Evolutionary conservation across 2,888 invertebrate species (phyloP).

Genomic region (Adela reaumurella): DNA sequence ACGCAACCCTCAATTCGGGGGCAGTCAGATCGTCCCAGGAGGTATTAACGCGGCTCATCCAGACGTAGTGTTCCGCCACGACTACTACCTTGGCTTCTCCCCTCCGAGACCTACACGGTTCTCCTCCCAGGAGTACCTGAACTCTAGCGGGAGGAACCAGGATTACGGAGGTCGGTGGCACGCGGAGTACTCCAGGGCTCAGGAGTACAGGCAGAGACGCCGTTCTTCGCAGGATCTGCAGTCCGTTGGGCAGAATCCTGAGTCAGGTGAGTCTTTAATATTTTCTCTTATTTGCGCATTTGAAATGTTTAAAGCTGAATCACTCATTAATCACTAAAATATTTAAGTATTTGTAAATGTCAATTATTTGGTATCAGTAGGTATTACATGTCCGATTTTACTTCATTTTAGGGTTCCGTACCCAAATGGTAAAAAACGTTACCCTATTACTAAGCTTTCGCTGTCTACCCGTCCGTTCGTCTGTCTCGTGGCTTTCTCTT

Average conservation of each 20-base stretch:
- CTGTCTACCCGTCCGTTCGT: too few relatives aligned
- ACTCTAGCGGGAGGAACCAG: constrained; percentile 18
- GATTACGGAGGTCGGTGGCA: constrained; percentile 17
- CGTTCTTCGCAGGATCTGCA: constrained; percentile 49
- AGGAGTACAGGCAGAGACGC: constrained; percentile 44
- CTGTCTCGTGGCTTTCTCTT: too few relatives aligned
- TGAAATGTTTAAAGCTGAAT: too few relatives aligned
- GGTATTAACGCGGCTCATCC: constrained; percentile 31
- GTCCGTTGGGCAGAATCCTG: constrained; percentile 39
- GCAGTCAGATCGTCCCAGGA: constrained; percentile 38
- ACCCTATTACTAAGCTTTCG: too few relatives aligned
- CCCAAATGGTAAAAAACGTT: too few relatives aligned
- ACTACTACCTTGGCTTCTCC: constrained; percentile 40
- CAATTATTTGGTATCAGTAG: too few relatives aligned
- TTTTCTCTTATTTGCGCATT: too few relatives aligned
- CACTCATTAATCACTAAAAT: too few relatives aligned
- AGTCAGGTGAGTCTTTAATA: constrained; percentile 36
- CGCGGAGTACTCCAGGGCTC: constrained; percentile 42
- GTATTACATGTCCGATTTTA: too few relatives aligned
- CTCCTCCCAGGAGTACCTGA: constrained; percentile 49
- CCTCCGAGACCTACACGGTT: constrained; percentile 42
- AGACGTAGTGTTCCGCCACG: constrained; percentile 45
- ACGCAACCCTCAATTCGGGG: constrained; percentile 26
- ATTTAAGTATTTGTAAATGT: too few relatives aligned
- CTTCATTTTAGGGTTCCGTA: too few relatives aligned